Percentiles rank a stretch among this genome's conserved stretches.
Evolutionary conservation across 2,113 vertebrate genomes (phyloP).

Genomic region (Albula goreensis): DNA sequence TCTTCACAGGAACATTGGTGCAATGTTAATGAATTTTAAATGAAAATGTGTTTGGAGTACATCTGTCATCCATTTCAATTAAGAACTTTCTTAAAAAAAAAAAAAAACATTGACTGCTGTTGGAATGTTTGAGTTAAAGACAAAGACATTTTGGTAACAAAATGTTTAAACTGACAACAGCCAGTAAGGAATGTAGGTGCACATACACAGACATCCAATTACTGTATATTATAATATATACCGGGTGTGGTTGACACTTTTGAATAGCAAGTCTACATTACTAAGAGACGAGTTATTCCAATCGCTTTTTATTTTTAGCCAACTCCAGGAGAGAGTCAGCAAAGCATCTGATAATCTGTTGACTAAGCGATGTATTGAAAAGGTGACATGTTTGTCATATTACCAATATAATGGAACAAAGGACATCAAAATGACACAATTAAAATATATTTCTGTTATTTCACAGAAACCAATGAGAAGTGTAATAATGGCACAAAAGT

Average conservation of each 20-base stretch:
- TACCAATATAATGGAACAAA: not conserved
- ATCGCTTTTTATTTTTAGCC: not conserved
- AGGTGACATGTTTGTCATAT: not conserved
- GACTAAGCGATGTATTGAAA: not conserved
- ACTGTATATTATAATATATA: not conserved
- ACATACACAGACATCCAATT: not conserved
- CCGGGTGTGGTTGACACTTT: too few relatives aligned
- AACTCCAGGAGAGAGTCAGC: not conserved
- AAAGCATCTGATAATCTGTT: too few relatives aligned
- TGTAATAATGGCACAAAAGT: not conserved
- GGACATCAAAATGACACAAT: not conserved
- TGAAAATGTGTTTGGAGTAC: too few relatives aligned
- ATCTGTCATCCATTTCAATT: too few relatives aligned
- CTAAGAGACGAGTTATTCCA: too few relatives aligned
- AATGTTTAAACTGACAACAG: not conserved
- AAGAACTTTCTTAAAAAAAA: not conserved
- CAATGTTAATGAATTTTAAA: not conserved
- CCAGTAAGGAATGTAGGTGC: not conserved
- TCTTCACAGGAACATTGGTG: not conserved
- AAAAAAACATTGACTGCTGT: not conserved
- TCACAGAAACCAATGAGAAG: not conserved
- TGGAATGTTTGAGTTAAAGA: too few relatives aligned
- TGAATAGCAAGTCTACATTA: too few relatives aligned
- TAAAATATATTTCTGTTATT: not conserved
- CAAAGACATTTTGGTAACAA: too few relatives aligned